Evolutionary conservation across 2,113 vertebrate species (phyloP), one percentile per base, ranked within the genome.

Genomic region (Leptodactylus fuscus): DNA sequence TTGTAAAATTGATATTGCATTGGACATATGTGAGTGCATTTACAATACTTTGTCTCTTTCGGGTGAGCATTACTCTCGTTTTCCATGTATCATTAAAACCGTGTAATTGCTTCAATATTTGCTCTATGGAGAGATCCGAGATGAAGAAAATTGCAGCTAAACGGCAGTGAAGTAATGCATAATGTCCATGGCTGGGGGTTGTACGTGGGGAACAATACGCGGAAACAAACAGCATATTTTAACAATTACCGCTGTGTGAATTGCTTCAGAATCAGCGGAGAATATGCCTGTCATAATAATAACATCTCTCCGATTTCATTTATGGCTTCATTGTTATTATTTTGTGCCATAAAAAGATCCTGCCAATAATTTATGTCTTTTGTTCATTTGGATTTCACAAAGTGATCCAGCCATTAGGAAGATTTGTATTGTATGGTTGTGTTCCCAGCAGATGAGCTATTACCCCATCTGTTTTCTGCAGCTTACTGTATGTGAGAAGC

Each of bases 191-290:
- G 65, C 67, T 86, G 84, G 84, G 51, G 84, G 77, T 73, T 58
- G 34, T 60, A 81, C n/a, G 55, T 62, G 49, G 65, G 36, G 65
- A 80, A 73, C 77, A 86, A 86, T 69, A 29, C n/a, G 18, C 69
- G 48, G 67, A 86, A 80, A 77, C 65, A 85, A 85, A 85, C 65
- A 79, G 83, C 83, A 73, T 86, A 81, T 86, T 86, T 86, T 55
- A 86, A 41, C 84, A 86, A 86, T 86, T 86, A 86, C 84, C 69
- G 84, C 38, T 80, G 32, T 85, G 76, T 81, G 77, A 86, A 80
- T 80, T 60, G 76, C 74, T 71, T 60, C 24, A 44, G 71, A 73
- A 71, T 86, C 77, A 81, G 84, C n/a, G 65, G 84, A 86, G 77
- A 81, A 81, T 86, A 60, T 41, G 74, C 67, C 83, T 86, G 76